Evolutionary conservation across 2,888 invertebrate genomes (phyloP), one percentile per base, ranked within the genome.

Genomic region (Cremastinae sp.): DNA sequence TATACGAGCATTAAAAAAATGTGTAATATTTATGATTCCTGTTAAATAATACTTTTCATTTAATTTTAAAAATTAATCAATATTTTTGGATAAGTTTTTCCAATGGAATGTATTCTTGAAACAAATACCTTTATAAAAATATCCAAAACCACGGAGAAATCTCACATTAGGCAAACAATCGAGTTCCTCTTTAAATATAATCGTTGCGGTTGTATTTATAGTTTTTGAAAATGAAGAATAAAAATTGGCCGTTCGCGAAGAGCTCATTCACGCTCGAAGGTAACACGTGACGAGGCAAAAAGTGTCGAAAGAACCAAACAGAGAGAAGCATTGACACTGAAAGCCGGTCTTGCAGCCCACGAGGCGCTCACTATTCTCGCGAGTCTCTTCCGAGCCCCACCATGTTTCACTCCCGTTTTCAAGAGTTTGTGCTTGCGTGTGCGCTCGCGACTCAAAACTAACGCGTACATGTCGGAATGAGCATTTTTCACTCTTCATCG

Each of bases 271-370:
- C 49, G 10, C 7, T 22, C 38, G 10, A 56, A 51, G 9, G 61
- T 36, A 36, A 49, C 64, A 34, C 45, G 66, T 70, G 56, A 36
- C 56, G 53, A 34, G 61, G 59, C 28, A 14, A 49, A 66, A 58
- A 47, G 51, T 73, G 54, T 78, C 78, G 61, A 82, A 64, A 38
- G 72, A 69, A 61, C 73, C 77, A 66, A 70, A 74, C 80, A 74
- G 80, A 81, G 78, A 75, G 84, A 82, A 84, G 80, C 72, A 79
- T 75, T 81, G 81, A 69, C 78, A 86, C 86, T 86, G 86, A 82
- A 84, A 82, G 81, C 78, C 83, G 79, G 74, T 66, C 62, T 62
- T 76, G 72, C 72, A 81, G 81, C 85, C 85, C 84, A 84, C 84
- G 83, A 80, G 81, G 61, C 78, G 9, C 45, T 74, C 80, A 82